A percentile compares a stretch with the other conserved stretches of the same genome.
phyloP scores from a whole-genome alignment of 2,113 vertebrate species.

The Cebus imitator region DNA sequence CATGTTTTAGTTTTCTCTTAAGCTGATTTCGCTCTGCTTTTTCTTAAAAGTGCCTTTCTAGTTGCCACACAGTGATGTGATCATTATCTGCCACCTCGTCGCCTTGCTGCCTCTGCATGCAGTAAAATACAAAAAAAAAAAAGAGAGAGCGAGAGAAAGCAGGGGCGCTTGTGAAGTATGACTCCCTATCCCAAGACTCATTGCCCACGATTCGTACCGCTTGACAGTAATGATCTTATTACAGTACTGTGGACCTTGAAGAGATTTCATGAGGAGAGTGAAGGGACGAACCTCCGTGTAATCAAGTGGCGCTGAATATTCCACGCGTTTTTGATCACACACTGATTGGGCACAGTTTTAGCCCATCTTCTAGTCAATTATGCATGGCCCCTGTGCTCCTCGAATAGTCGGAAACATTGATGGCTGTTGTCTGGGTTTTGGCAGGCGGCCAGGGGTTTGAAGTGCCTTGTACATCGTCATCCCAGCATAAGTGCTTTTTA shows the following conservation, averaged over 20 bases:
- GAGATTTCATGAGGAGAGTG: conserved; percentile 88
- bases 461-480: conserved; percentile 77
- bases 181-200: conserved; percentile 89
- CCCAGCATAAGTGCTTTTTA: conserved; percentile 86
- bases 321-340: conserved; percentile 88
- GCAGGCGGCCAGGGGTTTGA: conserved; percentile 85
- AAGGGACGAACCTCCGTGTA: conserved; percentile 85
- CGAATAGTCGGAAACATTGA: conserved; percentile 81
- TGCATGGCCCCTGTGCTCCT: conserved; percentile 87
- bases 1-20: conserved; percentile 85
- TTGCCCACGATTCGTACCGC: conserved; percentile 87
- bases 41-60: conserved; percentile 88
- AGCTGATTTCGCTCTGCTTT: conserved; percentile 84
- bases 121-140: conserved; percentile 83
- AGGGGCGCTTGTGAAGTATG: conserved; percentile 90
- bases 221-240: conserved; percentile 92
- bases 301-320: conserved; percentile 89
- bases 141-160: conserved; percentile 53
- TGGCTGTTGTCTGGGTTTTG: conserved; percentile 84
- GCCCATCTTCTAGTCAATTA: conserved; percentile 91
- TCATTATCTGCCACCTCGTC: conserved; percentile 87
- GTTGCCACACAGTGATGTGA: conserved; percentile 85
- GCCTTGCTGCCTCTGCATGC: conserved; percentile 83
- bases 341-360: conserved; percentile 91
- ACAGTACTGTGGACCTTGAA: conserved; percentile 91